These are phyloP conservation scores for Stegastes partitus DNA, from an alignment of 2,113 vertebrate genomes.

Conservation along the genomic window DNA sequence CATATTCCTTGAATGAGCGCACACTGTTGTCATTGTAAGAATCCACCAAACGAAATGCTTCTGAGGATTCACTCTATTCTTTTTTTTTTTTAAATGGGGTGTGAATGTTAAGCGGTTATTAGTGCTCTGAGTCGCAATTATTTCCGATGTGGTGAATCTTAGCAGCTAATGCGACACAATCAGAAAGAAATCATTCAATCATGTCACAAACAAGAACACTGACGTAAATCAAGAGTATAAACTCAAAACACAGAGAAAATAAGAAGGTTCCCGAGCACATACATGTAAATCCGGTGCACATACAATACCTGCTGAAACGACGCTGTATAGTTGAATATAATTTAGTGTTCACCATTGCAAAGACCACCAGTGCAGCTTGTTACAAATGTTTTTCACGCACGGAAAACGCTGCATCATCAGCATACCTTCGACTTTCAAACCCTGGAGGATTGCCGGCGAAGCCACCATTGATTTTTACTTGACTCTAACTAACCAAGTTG, in stretches of 20 bases:
- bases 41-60: background rate
- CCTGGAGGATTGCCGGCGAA: background rate
- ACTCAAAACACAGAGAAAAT: background rate
- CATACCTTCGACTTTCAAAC: background rate
- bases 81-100: no score
- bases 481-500: background rate
- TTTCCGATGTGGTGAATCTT: background rate
- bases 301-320: no score
- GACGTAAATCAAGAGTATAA: background rate
- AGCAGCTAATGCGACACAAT: background rate
- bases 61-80: background rate
- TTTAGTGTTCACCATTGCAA: background rate
- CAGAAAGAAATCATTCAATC: constrained; percentile 11
- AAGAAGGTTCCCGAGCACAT: no score
- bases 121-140: background rate
- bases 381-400: background rate
- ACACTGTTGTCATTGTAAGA: no score
- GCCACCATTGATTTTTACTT: background rate
- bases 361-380: no score
- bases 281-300: background rate
- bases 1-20: no score
- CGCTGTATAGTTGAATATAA: background rate
- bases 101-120: background rate
- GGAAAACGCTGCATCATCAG: no score
- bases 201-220: background rate